phyloP scores from a whole-genome alignment of 2,113 vertebrate genomes.

The Sander lucioperca region DNA sequence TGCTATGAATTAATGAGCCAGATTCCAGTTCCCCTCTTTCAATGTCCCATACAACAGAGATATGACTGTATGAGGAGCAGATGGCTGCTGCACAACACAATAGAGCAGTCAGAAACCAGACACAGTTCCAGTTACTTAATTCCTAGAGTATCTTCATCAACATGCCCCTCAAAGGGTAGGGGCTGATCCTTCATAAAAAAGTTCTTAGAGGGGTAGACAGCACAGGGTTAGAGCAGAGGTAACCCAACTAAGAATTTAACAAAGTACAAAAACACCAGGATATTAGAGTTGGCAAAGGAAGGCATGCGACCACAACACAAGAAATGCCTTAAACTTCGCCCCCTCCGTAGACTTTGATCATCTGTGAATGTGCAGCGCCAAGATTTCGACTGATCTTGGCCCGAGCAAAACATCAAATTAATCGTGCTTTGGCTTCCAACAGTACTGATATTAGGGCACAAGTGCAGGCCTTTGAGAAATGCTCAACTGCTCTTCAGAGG shows the following conservation, averaged over 20 bases:
- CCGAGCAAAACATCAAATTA: constrained; percentile 60
- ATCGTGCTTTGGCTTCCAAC: constrained; percentile 60
- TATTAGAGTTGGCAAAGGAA: constrained; percentile 38
- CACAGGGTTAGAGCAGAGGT: constrained; percentile 55
- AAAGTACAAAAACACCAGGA: constrained; percentile 47
- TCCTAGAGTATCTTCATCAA: constrained; percentile 65
- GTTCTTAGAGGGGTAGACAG: constrained; percentile 18
- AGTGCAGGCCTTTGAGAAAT: constrained; percentile 55
- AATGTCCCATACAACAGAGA: constrained; percentile 74
- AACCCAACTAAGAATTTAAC: constrained; percentile 43
- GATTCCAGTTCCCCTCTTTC: constrained; percentile 61
- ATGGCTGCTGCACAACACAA: constrained; percentile 75
- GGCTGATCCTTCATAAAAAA: constrained; percentile 27
- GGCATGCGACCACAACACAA: constrained; percentile 28
- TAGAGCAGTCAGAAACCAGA: constrained; percentile 72
- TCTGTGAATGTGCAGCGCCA: constrained; percentile 29
- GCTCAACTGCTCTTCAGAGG: constrained; percentile 31
- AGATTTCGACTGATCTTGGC: constrained; percentile 54
- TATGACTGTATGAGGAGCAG: constrained; percentile 75
- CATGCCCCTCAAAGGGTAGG: constrained; percentile 41
- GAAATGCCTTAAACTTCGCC: constrained; percentile 17
- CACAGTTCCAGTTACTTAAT: constrained; percentile 75
- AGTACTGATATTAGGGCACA: constrained; percentile 40
- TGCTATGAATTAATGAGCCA: constrained; percentile 71
- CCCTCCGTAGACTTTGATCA: constrained; percentile 52